Evolutionary conservation across 2,113 vertebrate genomes (phyloP).

Genomic region (Phoxinus phoxinus): DNA sequence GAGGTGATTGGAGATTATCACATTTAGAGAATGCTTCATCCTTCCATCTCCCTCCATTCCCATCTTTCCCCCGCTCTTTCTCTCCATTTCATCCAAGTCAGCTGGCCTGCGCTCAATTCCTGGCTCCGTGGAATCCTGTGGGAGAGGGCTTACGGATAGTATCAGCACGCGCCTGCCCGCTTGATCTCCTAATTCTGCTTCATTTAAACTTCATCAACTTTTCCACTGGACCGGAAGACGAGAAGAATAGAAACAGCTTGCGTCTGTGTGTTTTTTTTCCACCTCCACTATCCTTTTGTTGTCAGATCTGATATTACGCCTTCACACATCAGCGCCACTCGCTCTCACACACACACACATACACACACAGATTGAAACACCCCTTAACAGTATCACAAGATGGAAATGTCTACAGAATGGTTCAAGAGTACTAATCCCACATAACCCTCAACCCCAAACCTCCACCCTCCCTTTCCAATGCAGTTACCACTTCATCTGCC

Average conservation of each 20-base stretch:
- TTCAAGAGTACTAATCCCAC: conserved; percentile 70
- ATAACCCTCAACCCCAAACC: conserved; percentile 55
- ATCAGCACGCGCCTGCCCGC: conserved; percentile 80
- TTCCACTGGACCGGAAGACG: conserved; percentile 99
- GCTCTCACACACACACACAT: conserved; percentile 39
- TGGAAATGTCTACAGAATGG: conserved; percentile 56
- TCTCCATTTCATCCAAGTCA: conserved; percentile 79
- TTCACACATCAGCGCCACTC: conserved; percentile 66
- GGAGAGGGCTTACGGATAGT: conserved; percentile 64
- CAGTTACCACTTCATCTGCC: conserved; percentile 34
- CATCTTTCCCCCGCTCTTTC: conserved; percentile 59
- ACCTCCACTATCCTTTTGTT: conserved; percentile 70
- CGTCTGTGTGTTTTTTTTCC: conserved; percentile 63
- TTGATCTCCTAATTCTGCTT: conserved; percentile 99
- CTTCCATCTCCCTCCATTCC: conserved; percentile 52
- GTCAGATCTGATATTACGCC: conserved; percentile 77
- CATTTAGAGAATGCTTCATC: conserved; percentile 89
- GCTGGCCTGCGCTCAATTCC: conserved; percentile 74
- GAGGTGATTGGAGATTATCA: conserved; percentile 98
- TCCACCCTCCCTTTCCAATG: conserved; percentile 60
- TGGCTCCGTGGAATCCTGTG: conserved; percentile 72
- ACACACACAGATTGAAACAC: background rate
- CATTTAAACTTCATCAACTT: conserved; percentile 99
- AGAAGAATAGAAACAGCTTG: conserved; percentile 83
- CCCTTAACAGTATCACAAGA: conserved; percentile 48